Percentiles rank a stretch among this genome's conserved stretches.
These are phyloP conservation scores for Manis pentadactyla DNA, from an alignment of 2,797 vertebrate species.

Conservation along the genomic window DNA sequence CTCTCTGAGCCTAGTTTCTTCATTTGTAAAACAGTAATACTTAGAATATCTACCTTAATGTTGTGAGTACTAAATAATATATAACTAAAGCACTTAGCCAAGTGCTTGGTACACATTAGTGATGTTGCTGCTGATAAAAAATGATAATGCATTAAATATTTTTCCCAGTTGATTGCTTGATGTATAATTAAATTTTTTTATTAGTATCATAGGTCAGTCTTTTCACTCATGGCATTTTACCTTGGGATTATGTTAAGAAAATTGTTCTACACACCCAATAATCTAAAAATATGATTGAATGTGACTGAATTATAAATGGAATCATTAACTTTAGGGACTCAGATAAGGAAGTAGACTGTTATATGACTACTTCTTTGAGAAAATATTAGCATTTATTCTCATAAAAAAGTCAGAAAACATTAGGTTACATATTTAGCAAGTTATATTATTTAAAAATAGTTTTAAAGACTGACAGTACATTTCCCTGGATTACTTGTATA, in stretches of 20 bases:
- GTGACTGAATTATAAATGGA: slow-evolving; percentile 13
- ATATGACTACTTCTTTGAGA: not conserved
- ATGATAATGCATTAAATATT: not conserved
- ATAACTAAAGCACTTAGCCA: not conserved
- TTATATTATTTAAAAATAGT: not conserved
- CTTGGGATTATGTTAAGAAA: slow-evolving; percentile 48
- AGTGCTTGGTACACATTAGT: not conserved
- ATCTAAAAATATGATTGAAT: slow-evolving; percentile 23
- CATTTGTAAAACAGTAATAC: slow-evolving; percentile 29
- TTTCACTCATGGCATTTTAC: slow-evolving; percentile 23
- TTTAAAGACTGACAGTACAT: not conserved
- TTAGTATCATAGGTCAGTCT: not conserved
- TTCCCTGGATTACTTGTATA: not conserved
- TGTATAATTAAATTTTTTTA: not conserved
- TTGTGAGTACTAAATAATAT: not conserved
- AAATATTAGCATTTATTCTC: slow-evolving; percentile 7
- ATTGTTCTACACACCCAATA: not conserved
- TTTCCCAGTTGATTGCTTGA: not conserved
- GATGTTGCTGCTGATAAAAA: not conserved
- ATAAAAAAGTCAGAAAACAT: slow-evolving; percentile 14
- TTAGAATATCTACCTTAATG: not conserved
- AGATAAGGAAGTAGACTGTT: not conserved
- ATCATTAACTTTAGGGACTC: slow-evolving; percentile 40
- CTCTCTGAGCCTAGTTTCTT: not conserved
- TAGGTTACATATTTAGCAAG: slow-evolving; percentile 20